A percentile compares a stretch with the other conserved stretches of the same genome.
Conservation (phyloP, 2,888 invertebrate genomes). For the Dioctria rufipes region DNA sequence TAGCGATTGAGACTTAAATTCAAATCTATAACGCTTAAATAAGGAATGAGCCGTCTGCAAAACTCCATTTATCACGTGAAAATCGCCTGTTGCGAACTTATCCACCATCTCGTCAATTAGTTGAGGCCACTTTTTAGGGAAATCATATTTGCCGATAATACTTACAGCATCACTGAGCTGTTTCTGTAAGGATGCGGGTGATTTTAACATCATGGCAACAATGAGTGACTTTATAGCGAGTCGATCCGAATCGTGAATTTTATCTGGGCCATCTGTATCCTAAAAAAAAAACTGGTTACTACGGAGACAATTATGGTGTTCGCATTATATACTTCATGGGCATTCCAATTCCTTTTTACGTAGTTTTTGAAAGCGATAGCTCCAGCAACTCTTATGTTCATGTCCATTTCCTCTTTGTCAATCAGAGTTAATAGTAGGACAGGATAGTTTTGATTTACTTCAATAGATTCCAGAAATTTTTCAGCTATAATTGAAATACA, state of each 20-base stretch:
- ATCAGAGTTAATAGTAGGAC: slow-evolving; percentile 88
- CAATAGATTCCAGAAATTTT: slow-evolving; percentile 91
- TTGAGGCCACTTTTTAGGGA: slow-evolving; percentile 96
- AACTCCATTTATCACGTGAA: slow-evolving; percentile 94
- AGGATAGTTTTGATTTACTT: slow-evolving; percentile 92
- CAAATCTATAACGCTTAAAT: slow-evolving; percentile 95
- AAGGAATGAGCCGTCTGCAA: slow-evolving; percentile 96
- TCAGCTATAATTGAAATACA: slow-evolving; percentile 78
- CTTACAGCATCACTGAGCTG: slow-evolving; percentile 97
- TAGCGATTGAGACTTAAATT: slow-evolving; percentile 94
- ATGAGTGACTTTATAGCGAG: slow-evolving; percentile 87
- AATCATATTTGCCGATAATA: slow-evolving; percentile 96
- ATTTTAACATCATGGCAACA: slow-evolving; percentile 92
- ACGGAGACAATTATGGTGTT: too few species aligned
- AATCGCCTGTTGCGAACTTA: slow-evolving; percentile 92
- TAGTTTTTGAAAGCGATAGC: slow-evolving; percentile 98
- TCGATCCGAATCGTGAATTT: slow-evolving; percentile 86
- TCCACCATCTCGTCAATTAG: slow-evolving; percentile 94
- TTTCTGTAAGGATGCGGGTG: slow-evolving; percentile 91
- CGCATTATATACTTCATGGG: slow-evolving; percentile 73
- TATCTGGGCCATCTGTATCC: slow-evolving; percentile 82
- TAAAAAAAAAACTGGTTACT: slow-evolving; percentile 59
- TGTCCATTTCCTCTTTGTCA: slow-evolving; percentile 84
- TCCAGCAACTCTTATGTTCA: slow-evolving; percentile 89
- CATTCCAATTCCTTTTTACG: slow-evolving; percentile 95